Evolutionary conservation across 35 echinoderm and acorn worm species (phyloP), one percentile per base, ranked within the genome.

Genomic region (Eucidaris tribuloides): DNA sequence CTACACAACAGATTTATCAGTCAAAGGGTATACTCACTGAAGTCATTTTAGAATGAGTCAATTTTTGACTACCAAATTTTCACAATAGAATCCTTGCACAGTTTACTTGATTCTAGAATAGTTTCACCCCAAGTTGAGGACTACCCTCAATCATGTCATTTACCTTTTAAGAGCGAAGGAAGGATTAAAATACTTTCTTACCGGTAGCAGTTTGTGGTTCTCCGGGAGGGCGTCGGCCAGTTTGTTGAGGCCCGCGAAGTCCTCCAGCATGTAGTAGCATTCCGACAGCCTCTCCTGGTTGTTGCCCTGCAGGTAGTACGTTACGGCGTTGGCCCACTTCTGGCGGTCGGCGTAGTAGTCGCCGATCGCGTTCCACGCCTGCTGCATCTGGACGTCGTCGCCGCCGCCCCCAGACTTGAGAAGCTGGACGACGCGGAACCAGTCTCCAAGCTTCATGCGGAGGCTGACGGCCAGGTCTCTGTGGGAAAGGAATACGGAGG

Each of bases 241-340:
- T 62, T 98, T 98, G 44, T 98, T 82, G 30, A 98, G 70, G 30
- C 95, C 95, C 44, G 62, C 68, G 65, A 98, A 98, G 42, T 98
- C 95, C 58, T 98, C 95, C 79, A 98, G 79, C 90, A 98, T 92
- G 70, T 98, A 98, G 78, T 98, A 98, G 42, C 95, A 98, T 22
- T 98, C 95, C 14, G 95, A 86, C 14, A 98, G 49, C 20, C 95
- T 85, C 77, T 98, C 95, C 71, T 98, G 95, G 32, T 98, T 98
- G 68, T 89, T 98, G 17, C 95, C 95, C 68, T 74, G 68, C 17
- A 98, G 78, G 60, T 93, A 98, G 77, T 98, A 98, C 1, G 91
- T 93, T 39, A 98, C 95, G 11, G 95, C 95, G 42, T 98, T 92
- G 44, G 70, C 32, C 95, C 95, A 98, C 59, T 98, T 98, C 90